Evolutionary conservation across 2,888 invertebrate species (phyloP), one percentile per base, ranked within the genome.

Genomic region (Bunonema sp.): DNA sequence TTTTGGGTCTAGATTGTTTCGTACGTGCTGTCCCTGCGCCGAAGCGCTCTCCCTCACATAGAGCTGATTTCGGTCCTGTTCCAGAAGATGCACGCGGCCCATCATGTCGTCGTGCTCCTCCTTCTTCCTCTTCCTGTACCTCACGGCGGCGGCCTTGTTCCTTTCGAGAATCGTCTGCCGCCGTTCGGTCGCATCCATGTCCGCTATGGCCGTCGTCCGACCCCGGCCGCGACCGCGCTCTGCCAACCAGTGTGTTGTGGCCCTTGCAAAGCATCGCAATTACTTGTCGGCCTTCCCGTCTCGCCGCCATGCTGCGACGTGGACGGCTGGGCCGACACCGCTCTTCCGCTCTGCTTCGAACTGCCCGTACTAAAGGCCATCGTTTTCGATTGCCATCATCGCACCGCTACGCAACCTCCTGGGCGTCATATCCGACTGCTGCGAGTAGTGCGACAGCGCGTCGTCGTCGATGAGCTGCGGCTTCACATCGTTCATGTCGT

Each of bases 71-170:
- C 61, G 61, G 16, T 66, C 63, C 28, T 55, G 52, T 34, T 66
- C 65, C 23, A 66, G 42, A 8, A 34, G 43, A 34, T 56, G 58
- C n/a, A 61, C 64, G 20, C 62, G 41, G 12, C 49, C 50, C 33
- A 65, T 52, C 57, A 54, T 58, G 37, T 58, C 61, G 39, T 65
- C 65, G 45, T 66, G 65, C 35, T 65, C 65, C 40, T 66, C 65
- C 63, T 65, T 65, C 56, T 65, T 65, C 38, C 65, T 39, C 45
- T 65, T 66, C 3, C 42, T 35, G 33, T 62, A 66, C 37, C 65
- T 42, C 4, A 66, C 65, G 3, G 65, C 65, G 4, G 65, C 65
- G 4, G 65, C 65, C 50, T 64, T 65, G 41, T 65, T 66, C 26
- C 65, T 39, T 44, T 65, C 65, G 5, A 61, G 46, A 36, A 61